These are phyloP conservation scores for Leptinotarsa defecta DNA, from an alignment of 1,140 invertebrate genomes.

Conservation along the genomic window DNA sequence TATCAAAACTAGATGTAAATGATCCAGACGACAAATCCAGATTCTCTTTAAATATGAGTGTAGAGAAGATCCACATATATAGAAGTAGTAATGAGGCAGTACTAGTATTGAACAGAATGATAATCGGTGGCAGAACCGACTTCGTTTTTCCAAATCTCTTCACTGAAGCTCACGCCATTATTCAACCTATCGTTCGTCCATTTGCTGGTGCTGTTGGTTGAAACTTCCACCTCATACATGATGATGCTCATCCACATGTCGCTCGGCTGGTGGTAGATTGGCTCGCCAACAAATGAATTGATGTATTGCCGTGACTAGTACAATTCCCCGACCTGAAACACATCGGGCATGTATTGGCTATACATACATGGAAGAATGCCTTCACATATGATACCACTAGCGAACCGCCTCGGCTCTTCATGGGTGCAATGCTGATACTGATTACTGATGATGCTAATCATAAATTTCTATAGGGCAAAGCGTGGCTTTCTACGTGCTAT, in stretches of 20 bases:
- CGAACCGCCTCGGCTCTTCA: too few relatives aligned
- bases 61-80: slow-evolving; percentile 5
- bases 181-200: background rate
- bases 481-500: too few relatives aligned
- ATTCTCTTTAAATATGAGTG: background rate
- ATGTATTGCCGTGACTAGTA: slow-evolving; percentile 42
- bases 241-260: background rate
- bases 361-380: background rate
- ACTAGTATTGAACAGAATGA: slow-evolving; percentile 25
- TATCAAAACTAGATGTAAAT: background rate
- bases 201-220: background rate
- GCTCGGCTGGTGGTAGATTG: slow-evolving; percentile 4
- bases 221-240: background rate
- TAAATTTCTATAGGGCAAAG: too few relatives aligned
- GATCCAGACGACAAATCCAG: background rate
- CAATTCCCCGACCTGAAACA: slow-evolving; percentile 49
- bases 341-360: slow-evolving; percentile 43
- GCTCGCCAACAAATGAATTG: slow-evolving; percentile 14
- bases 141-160: background rate
- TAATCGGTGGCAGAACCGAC: background rate
- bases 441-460: too few relatives aligned
- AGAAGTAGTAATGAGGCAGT: slow-evolving; percentile 16
- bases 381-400: too few relatives aligned
- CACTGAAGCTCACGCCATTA: too few relatives aligned
- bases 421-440: too few relatives aligned